These are phyloP conservation scores for Muscicapa striata DNA, from an alignment of 2,797 vertebrate genomes.

Conservation along the genomic window DNA sequence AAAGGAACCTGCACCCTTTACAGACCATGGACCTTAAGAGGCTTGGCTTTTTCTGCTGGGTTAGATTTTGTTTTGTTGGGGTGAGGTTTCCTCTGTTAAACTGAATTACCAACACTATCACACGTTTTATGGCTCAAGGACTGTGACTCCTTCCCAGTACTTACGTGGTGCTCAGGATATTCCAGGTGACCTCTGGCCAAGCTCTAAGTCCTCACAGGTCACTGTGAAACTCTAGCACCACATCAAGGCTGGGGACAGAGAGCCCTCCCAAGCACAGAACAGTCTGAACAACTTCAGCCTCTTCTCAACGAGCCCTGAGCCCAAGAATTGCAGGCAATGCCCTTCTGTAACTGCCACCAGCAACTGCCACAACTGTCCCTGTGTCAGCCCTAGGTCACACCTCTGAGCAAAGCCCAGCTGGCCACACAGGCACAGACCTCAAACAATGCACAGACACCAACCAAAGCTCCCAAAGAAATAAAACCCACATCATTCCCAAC, in stretches of 20 bases:
- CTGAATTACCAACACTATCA: accelerated
- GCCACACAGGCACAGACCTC: accelerated
- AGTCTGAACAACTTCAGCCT: background rate
- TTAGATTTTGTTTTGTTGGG: background rate
- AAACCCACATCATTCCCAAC: accelerated
- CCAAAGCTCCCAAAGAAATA: too few species aligned
- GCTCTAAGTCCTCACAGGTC: background rate
- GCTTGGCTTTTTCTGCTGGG: background rate
- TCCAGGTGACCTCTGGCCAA: background rate
- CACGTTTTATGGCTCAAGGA: background rate
- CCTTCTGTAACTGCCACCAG: background rate
- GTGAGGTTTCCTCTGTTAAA: background rate
- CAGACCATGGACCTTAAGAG: background rate
- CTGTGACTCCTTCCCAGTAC: background rate
- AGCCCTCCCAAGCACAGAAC: background rate
- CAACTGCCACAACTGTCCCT: background rate
- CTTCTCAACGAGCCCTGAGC: background rate
- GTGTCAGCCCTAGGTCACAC: too few species aligned
- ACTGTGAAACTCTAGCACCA: background rate
- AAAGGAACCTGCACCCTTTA: background rate
- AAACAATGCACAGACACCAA: accelerated
- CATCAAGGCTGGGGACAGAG: background rate
- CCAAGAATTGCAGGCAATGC: background rate
- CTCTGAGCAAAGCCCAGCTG: background rate
- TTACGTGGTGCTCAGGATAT: background rate